These are phyloP conservation scores for Tenrec ecaudatus DNA, from an alignment of 2,113 vertebrate genomes.

Conservation along the genomic window DNA sequence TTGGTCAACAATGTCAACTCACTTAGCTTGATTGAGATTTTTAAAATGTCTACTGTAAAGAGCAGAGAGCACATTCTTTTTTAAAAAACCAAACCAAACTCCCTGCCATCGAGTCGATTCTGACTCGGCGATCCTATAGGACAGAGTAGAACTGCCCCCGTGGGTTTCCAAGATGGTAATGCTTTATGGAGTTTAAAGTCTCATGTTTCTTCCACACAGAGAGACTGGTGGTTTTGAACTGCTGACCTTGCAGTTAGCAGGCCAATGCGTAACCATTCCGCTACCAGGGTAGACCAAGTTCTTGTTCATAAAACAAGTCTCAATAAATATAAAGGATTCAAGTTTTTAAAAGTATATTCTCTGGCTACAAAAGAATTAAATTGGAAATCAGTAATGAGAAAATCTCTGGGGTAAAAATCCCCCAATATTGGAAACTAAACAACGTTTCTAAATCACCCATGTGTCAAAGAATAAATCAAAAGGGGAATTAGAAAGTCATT, in stretches of 20 bases:
- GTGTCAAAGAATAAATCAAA: constrained; percentile 43
- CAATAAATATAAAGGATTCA: neutral
- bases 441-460: constrained; percentile 40
- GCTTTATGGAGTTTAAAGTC: too few relatives aligned
- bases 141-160: too few relatives aligned
- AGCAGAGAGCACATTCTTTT: neutral
- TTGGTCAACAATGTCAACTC: neutral
- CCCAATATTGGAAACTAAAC: constrained; percentile 55
- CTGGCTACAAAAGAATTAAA: constrained; percentile 6
- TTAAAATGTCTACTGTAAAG: neutral
- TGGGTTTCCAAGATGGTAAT: too few relatives aligned
- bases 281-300: neutral
- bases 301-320: neutral
- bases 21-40: neutral
- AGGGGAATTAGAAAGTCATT: constrained; percentile 44
- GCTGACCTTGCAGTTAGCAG: too few relatives aligned
- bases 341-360: neutral
- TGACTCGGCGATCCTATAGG: too few relatives aligned
- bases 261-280: too few relatives aligned
- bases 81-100: neutral
- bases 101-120: too few relatives aligned
- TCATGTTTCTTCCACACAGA: too few relatives aligned
- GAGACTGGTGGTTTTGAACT: too few relatives aligned
- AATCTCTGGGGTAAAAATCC: constrained; percentile 37
- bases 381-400: constrained; percentile 4